Evolutionary conservation across 2,888 invertebrate genomes (phyloP).

Genomic region (Parapristionchus giblindavisi): DNA sequence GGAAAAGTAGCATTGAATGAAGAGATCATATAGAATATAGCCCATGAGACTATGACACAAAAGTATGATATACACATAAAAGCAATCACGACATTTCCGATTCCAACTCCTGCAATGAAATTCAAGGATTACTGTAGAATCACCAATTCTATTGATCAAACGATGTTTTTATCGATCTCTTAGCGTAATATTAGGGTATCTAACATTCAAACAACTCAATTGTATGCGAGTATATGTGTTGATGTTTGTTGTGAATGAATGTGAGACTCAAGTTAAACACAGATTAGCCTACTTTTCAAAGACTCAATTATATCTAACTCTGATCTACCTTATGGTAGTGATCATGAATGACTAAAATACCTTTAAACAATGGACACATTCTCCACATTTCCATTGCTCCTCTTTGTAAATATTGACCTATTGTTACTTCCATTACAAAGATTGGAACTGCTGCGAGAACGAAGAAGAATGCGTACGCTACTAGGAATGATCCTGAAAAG

Average conservation of each 20-base stretch:
- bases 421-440: constrained; percentile 65
- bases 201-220: too few species aligned
- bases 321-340: too few species aligned
- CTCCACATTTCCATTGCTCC: constrained; percentile 70
- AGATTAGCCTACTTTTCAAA: too few species aligned
- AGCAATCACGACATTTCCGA: constrained; percentile 69
- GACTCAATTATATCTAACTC: too few species aligned
- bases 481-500: constrained; percentile 63
- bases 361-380: constrained; percentile 67
- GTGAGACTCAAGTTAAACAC: too few species aligned
- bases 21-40: constrained; percentile 69
- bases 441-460: constrained; percentile 68
- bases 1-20: constrained; percentile 65
- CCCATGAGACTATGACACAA: constrained; percentile 69
- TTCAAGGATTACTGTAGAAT: constrained; percentile 8
- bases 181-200: too few species aligned
- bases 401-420: constrained; percentile 68
- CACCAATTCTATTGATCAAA: too few species aligned
- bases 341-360: too few species aligned
- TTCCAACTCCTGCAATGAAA: constrained; percentile 64
- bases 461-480: constrained; percentile 68
- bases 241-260: too few species aligned
- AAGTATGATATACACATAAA: constrained; percentile 70
- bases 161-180: too few species aligned
- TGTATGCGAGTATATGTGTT: too few species aligned